A percentile compares a stretch with the other conserved stretches of the same genome.
These are phyloP conservation scores for Rutilus rutilus DNA, from an alignment of 2,113 vertebrate species.

Conservation along the genomic window DNA sequence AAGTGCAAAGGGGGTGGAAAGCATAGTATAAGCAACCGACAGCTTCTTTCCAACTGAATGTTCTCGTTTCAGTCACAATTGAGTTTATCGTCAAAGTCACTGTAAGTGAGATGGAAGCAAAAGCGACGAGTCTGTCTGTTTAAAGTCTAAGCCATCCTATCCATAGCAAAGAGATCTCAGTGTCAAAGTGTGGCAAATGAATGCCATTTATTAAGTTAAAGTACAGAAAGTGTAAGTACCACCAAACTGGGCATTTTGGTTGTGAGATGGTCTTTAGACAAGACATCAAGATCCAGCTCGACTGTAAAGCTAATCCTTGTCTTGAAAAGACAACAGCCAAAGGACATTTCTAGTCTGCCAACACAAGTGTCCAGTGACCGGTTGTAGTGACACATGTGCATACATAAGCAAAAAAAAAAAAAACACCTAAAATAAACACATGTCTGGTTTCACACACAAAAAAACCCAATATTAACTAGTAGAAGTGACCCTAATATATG, in stretches of 20 bases:
- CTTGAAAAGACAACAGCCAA: constrained; percentile 1
- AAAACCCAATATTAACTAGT: not conserved
- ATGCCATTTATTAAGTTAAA: not conserved
- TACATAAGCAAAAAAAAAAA: not conserved
- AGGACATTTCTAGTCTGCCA: not conserved
- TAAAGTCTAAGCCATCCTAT: not conserved
- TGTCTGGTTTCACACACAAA: not conserved
- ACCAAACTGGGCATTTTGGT: not conserved
- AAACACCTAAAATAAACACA: no score
- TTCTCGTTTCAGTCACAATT: constrained; percentile 13
- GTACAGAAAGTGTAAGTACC: not conserved
- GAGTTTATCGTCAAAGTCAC: constrained; percentile 24
- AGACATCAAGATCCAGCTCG: not conserved
- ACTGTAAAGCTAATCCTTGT: not conserved
- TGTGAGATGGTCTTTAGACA: not conserved
- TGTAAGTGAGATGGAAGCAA: not conserved
- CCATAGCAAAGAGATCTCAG: not conserved
- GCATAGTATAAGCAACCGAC: not conserved
- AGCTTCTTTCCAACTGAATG: constrained; percentile 8
- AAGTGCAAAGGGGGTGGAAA: constrained; percentile 9
- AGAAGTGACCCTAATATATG: not conserved
- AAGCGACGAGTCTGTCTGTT: constrained; percentile 12
- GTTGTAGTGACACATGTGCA: not conserved
- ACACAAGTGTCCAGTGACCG: constrained; percentile 4
- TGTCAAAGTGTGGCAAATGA: not conserved